phyloP scores from a whole-genome alignment of 2,888 invertebrate species.

The Dryadula phaetusa region DNA sequence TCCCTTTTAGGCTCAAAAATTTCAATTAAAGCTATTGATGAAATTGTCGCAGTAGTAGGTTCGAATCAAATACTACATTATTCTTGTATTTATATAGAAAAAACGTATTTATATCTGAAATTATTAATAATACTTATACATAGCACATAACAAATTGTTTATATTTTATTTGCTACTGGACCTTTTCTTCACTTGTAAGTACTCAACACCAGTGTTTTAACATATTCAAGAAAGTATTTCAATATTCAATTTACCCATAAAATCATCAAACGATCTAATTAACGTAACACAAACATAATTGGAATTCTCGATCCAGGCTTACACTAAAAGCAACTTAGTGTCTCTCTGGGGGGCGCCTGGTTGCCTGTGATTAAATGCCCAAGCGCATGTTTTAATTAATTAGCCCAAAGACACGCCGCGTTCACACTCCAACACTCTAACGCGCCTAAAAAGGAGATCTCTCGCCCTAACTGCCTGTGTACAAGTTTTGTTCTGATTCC shows the following conservation, averaged over 20 bases:
- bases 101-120: too few relatives aligned
- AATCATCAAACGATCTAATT: conserved; percentile 53
- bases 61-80: not conserved
- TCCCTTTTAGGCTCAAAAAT: conserved; percentile 6
- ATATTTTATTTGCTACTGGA: too few relatives aligned
- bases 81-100: too few relatives aligned
- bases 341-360: conserved; percentile 59
- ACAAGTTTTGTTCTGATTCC: conserved; percentile 56
- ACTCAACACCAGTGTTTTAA: too few relatives aligned
- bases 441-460: conserved; percentile 76
- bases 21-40: not conserved
- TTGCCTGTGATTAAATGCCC: conserved; percentile 70
- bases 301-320: conserved; percentile 76
- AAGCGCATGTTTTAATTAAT: conserved; percentile 79
- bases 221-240: too few relatives aligned
- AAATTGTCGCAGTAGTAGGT: not conserved
- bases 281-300: conserved; percentile 59
- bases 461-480: conserved; percentile 68
- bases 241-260: too few relatives aligned
- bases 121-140: not conserved
- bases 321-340: conserved; percentile 80
- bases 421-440: conserved; percentile 74
- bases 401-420: conserved; percentile 72
- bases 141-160: too few relatives aligned
- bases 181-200: too few relatives aligned